phyloP scores from a whole-genome alignment of 1,140 invertebrate species.

The Cheumatopsyche charites region DNA sequence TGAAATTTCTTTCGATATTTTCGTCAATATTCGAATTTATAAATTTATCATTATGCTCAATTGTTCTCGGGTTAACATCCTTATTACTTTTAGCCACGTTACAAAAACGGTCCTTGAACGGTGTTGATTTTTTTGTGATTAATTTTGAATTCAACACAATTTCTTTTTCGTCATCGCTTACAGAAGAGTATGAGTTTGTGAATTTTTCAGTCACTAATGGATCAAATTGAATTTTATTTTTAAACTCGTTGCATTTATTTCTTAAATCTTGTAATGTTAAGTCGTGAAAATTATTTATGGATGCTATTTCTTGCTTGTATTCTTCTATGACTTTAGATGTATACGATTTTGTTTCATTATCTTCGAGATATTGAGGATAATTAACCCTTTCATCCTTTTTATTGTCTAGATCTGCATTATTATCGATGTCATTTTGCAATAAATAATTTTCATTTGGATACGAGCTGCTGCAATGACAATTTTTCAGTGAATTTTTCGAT shows the following conservation, averaged over 20 bases:
- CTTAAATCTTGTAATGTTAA: constrained; percentile 60
- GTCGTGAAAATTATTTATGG: constrained; percentile 60
- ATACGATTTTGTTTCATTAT: constrained; percentile 58
- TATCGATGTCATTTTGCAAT: not conserved
- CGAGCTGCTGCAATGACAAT: too few species aligned
- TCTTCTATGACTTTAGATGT: constrained; percentile 62
- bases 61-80: not conserved
- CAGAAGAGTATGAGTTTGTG: not conserved
- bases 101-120: not conserved
- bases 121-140: not conserved
- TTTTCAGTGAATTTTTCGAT: too few species aligned
- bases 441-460: not conserved
- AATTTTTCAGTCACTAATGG: not conserved
- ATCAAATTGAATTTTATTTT: constrained; percentile 13
- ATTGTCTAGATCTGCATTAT: not conserved
- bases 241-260: constrained; percentile 41
- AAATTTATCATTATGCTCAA: not conserved
- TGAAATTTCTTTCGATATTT: not conserved
- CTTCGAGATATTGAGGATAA: constrained; percentile 58
- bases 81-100: not conserved
- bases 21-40: not conserved
- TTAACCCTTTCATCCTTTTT: constrained; percentile 37
- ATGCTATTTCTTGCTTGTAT: constrained; percentile 60
- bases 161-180: constrained; percentile 1
- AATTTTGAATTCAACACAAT: not conserved